A percentile compares a stretch with the other conserved stretches of the same genome.
These are phyloP conservation scores for Ephydatia muelleri DNA, from an alignment of 37 sponge, comb jelly and placozoan species.

Conservation along the genomic window DNA sequence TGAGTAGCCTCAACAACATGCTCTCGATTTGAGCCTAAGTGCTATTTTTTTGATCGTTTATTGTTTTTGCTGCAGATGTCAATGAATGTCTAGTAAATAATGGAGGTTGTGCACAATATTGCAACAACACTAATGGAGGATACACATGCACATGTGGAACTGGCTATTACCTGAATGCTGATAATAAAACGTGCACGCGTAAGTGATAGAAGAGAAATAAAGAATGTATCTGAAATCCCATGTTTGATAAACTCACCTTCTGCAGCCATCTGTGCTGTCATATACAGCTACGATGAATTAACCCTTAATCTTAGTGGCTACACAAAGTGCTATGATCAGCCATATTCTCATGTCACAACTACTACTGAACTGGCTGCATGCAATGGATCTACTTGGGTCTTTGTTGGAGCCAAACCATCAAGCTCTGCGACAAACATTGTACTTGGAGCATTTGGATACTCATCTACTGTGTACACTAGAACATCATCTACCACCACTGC, in stretches of 20 bases:
- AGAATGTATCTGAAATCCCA: no score
- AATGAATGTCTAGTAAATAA: constrained; percentile 8
- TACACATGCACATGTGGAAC: constrained; percentile 14
- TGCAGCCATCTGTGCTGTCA: neutral
- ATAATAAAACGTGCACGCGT: neutral
- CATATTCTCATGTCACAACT: neutral
- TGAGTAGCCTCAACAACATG: neutral
- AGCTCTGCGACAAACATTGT: neutral
- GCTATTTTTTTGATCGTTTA: no score
- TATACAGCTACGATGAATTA: neutral
- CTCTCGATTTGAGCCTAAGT: no score
- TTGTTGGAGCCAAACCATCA: neutral
- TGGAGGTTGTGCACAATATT: constrained; percentile 6
- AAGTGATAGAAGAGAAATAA: neutral
- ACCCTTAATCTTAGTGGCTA: neutral
- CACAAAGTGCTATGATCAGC: neutral
- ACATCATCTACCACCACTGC: neutral
- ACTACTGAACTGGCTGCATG: neutral
- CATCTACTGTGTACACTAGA: neutral
- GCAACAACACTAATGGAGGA: constrained; percentile 20
- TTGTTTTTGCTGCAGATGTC: constrained; percentile 14
- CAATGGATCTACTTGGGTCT: neutral
- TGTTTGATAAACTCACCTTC: no score
- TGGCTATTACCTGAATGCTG: constrained; percentile 11
- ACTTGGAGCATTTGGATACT: neutral